Percentiles rank a stretch among this genome's conserved stretches.
phyloP scores from a whole-genome alignment of 2,888 invertebrate species.

The Dromius quadrimaculatus region DNA sequence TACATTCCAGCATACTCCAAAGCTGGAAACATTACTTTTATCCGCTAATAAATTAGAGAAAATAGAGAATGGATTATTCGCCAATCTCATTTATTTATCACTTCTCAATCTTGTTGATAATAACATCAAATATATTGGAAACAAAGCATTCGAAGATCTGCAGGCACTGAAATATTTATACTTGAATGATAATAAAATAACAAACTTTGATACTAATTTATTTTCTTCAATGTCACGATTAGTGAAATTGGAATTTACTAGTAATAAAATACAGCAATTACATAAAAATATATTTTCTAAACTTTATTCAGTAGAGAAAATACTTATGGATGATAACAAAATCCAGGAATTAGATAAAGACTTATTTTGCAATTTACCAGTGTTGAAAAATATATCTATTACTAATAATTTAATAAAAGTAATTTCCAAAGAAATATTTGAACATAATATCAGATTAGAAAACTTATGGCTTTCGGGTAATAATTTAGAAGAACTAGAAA shows the following conservation, averaged over 20 bases:
- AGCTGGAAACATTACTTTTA: neutral
- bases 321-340: neutral
- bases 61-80: neutral
- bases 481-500: neutral
- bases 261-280: neutral
- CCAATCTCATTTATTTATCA: neutral
- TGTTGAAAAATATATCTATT: neutral
- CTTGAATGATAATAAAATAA: neutral
- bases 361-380: neutral
- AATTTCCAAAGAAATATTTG: neutral
- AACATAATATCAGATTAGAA: neutral
- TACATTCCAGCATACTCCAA: slow-evolving; percentile 5
- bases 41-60: neutral
- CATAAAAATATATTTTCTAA: neutral
- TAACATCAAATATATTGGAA: neutral
- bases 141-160: neutral
- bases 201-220: neutral
- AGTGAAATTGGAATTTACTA: neutral
- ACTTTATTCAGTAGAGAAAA: neutral
- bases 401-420: neutral
- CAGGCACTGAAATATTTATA: neutral
- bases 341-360: neutral
- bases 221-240: neutral
- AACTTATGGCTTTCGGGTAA: neutral
- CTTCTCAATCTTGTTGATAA: neutral